Base-by-base conservation (phyloP, 2,888 invertebrate genomes). In the Sesia bembeciformis region DNA sequence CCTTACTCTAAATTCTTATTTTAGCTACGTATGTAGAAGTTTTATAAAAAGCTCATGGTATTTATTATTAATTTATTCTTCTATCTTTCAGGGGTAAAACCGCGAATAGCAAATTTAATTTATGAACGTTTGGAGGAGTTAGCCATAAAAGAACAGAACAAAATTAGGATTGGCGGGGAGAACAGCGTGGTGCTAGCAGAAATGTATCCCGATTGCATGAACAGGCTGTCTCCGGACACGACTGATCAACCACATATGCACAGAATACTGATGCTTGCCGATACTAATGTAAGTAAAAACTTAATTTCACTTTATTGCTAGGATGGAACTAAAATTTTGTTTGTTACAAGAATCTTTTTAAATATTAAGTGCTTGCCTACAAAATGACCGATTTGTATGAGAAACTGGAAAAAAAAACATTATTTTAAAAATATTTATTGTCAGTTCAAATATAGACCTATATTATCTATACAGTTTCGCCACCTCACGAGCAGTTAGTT, bases 211-310 rank as follows among this genome's bases (percentile, higher is more conserved):
- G 90, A 91, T 66, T 92, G 92, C 51, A 80, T 90, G 54, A 92
- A 91, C 78, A 78, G 91, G 51, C 84, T 90, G 43, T 90, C 87
- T 4, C 85, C 87, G 0, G 90, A 90, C 54, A 91, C 91, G 5
- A 86, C 90, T 0, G 91, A 91, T 57, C 90, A 91, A 57, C 90
- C 88, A 1, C 87, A 91, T 54, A 67, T 70, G 1, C 91, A 92
- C 56, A 86, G 91, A 56, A 91, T 93, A 65, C 74, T 94, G 38
- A 93, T 93, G 81, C 82, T 94, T 4, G 93, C 92, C 38, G 93
- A 94, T 74, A 91, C 92, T 49, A 91, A 90, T 68, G 92, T 91
- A 68, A 72, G 74, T 67, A 23, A 23, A 23, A 23, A 23, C 23
- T 23, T 23, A 23, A 23, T 23, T n/a, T 23, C 23, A 23, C 23